These are phyloP conservation scores for Drosophila flavopinicola DNA, from an alignment of 2,888 invertebrate species.

Conservation along the genomic window DNA sequence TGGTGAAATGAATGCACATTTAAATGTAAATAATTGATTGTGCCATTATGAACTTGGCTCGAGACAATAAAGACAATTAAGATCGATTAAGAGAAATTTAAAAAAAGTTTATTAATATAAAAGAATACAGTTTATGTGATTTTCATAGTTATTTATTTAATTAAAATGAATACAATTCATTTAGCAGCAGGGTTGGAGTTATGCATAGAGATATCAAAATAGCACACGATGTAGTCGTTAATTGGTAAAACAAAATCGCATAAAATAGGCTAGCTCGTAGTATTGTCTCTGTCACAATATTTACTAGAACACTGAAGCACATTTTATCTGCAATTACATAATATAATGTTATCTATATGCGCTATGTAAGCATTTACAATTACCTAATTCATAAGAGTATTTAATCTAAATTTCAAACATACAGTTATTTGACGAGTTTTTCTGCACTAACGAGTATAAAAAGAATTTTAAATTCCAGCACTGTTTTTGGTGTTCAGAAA, in stretches of 20 bases:
- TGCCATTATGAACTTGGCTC: slow-evolving; percentile 20
- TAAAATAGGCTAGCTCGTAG: too few species aligned
- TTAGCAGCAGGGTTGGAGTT: background rate
- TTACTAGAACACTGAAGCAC: too few species aligned
- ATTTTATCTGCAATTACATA: too few species aligned
- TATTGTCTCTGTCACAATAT: too few species aligned
- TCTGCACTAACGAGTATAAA: slow-evolving; percentile 3
- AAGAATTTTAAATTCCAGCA: slow-evolving; percentile 36
- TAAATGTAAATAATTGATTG: slow-evolving; percentile 66
- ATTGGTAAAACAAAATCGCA: too few species aligned
- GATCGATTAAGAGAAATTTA: slow-evolving; percentile 33
- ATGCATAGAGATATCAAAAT: background rate
- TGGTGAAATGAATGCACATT: slow-evolving; percentile 48
- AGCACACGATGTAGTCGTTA: background rate
- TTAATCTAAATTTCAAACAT: slow-evolving; percentile 11
- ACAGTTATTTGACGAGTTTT: slow-evolving; percentile 3
- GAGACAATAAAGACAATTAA: slow-evolving; percentile 48
- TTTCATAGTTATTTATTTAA: slow-evolving; percentile 19
- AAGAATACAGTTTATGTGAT: slow-evolving; percentile 7
- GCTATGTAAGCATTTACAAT: background rate
- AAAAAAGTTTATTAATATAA: slow-evolving; percentile 15
- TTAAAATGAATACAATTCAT: background rate
- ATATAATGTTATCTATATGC: too few species aligned
- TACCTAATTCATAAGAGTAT: background rate
- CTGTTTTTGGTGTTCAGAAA: slow-evolving; percentile 40